These are phyloP conservation scores for Prorops nasuta DNA, from an alignment of 1,140 invertebrate species.

Conservation along the genomic window DNA sequence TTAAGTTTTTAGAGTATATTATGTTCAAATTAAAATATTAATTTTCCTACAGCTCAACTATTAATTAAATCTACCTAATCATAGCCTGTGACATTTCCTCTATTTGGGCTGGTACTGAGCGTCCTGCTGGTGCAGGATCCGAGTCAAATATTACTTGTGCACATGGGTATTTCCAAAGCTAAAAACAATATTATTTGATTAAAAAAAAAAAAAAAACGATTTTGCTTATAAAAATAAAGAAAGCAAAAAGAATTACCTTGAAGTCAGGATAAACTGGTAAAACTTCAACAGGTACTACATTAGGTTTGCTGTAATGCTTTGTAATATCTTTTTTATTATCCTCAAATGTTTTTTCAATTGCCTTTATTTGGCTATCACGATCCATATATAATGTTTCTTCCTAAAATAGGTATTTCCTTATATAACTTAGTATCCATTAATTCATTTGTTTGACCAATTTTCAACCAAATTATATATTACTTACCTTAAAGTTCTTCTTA, in stretches of 20 bases:
- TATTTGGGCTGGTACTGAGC: constrained; percentile 79
- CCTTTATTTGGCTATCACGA: constrained; percentile 93
- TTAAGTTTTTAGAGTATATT: constrained; percentile 20
- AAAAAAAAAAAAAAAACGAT: background rate
- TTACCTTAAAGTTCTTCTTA: constrained; percentile 85
- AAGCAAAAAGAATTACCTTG: constrained; percentile 56
- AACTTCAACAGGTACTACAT: constrained; percentile 88
- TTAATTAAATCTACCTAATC: constrained; percentile 72
- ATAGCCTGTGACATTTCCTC: constrained; percentile 99
- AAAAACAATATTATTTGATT: constrained; percentile 32
- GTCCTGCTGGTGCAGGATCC: constrained; percentile 83
- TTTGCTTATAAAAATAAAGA: constrained; percentile 2
- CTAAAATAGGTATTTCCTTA: constrained; percentile 29
- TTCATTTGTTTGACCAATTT: background rate
- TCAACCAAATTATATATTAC: background rate
- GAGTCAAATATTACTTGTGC: constrained; percentile 98
- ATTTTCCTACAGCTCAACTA: too few relatives aligned
- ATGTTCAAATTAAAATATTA: background rate
- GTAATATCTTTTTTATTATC: constrained; percentile 84
- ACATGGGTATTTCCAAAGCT: constrained; percentile 95
- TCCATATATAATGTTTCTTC: constrained; percentile 97
- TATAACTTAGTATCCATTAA: too few relatives aligned
- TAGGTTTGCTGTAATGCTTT: constrained; percentile 94
- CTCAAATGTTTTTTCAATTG: constrained; percentile 97
- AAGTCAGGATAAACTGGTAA: constrained; percentile 93